phyloP scores from a whole-genome alignment of 2,888 invertebrate species.

The Hetaerina titia region DNA sequence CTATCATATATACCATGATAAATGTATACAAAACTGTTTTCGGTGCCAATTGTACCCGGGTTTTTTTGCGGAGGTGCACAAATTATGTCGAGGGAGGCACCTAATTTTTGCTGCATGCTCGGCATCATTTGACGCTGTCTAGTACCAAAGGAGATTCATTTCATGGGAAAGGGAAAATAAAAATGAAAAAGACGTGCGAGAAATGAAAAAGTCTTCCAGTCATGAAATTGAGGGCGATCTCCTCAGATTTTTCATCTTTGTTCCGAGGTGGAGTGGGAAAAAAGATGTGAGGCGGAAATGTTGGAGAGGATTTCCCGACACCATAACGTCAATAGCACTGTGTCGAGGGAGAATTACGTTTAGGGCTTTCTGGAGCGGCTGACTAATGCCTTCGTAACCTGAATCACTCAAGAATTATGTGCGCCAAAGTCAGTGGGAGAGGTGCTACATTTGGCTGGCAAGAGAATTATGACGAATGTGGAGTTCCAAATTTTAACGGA shows the following conservation, averaged over 20 bases:
- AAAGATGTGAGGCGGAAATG: background rate
- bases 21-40: no score
- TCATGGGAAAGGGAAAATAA: background rate
- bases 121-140: no score
- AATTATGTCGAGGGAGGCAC: no score
- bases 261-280: background rate
- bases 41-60: no score
- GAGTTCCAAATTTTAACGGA: background rate
- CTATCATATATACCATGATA: no score
- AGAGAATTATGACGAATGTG: background rate
- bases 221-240: constrained; percentile 7
- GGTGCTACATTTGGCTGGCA: background rate
- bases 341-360: background rate
- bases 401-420: background rate
- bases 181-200: background rate
- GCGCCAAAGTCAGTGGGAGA: background rate
- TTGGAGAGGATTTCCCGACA: background rate
- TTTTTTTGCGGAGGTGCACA: no score
- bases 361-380: background rate
- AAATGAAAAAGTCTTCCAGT: background rate
- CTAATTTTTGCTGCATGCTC: no score
- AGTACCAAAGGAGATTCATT: no score
- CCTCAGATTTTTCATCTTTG: background rate
- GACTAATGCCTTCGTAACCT: constrained; percentile 19
- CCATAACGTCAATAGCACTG: background rate